These are phyloP conservation scores for Luffia ferchaultella DNA, from an alignment of 2,888 invertebrate genomes.

Conservation along the genomic window DNA sequence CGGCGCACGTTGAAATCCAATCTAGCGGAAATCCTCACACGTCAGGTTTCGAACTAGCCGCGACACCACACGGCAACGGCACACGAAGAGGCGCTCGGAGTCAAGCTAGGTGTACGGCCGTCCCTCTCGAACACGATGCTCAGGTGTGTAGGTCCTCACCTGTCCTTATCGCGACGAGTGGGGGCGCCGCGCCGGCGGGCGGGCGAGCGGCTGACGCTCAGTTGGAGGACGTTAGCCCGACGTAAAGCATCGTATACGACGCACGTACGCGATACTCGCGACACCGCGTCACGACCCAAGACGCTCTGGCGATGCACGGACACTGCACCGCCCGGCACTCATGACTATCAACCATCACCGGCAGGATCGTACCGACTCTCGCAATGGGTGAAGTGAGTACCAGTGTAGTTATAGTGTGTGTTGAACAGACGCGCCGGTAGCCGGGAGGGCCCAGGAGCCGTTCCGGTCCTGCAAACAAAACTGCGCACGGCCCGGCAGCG, in stretches of 20 bases:
- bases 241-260: neutral
- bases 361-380: slow-evolving; percentile 23
- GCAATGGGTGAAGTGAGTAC: slow-evolving; percentile 59
- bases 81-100: neutral
- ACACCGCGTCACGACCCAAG: neutral
- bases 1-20: slow-evolving; percentile 32
- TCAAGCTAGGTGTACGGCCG: neutral
- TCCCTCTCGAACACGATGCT: slow-evolving; percentile 40
- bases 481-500: slow-evolving; percentile 12
- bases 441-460: slow-evolving; percentile 22
- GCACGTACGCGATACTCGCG: neutral
- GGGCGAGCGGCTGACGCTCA: slow-evolving; percentile 15
- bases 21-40: slow-evolving; percentile 47
- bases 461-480: slow-evolving; percentile 27
- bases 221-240: slow-evolving; percentile 46
- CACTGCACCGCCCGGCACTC: neutral
- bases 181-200: slow-evolving; percentile 22
- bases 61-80: neutral
- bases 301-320: too few relatives aligned
- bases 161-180: slow-evolving; percentile 1
- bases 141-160: slow-evolving; percentile 18
- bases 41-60: neutral
- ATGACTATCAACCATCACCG: neutral
- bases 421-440: neutral
- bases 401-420: neutral